Evolutionary conservation across 2,113 vertebrate genomes (phyloP), one percentile per base, ranked within the genome.

Genomic region (Pangasianodon gigas): DNA sequence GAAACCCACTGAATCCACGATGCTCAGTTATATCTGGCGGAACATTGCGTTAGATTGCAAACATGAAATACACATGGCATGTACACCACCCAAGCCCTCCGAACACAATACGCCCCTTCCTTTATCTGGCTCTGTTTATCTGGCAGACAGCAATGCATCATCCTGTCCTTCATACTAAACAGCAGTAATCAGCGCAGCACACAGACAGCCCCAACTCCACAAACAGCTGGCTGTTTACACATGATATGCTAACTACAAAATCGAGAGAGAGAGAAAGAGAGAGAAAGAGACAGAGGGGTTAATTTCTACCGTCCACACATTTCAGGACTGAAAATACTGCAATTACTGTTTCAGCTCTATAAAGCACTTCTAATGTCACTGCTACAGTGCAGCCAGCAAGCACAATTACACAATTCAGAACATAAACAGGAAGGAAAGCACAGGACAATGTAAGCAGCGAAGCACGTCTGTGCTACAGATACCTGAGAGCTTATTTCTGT

Each of bases 171-270:
- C 24, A 24, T n/a, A 48, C 32, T 52, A 24, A 44, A 69, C 16
- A 85, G 19, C 16, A 80, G 62, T 83, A 74, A 84, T 84, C 80
- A 58, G 84, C 21, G 2, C 56, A 67, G 41, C 69, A 84, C 54
- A 75, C 48, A 87, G 10, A 32, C 60, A 46, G 37, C 24, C 48
- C 26, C 3, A 71, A 32, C 51, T 56, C 46, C 24, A 80, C 58
- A 41, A 85, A 86, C 58, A 54, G 60, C 71, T 56, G 58, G 89
- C 83, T 89, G 88, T 52, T 79, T 86, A 52, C 58, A 85, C 74
- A 52, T 24, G 44, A 89, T 85, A 85, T n/a, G 54, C 54, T 81
- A 51, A 65, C 87, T 46, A 41, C n/a, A 26, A 83, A 32, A 56
- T 54, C 2, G 80, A 18, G 80, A 10, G 51, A 37, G n/a, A 6